Conservation (phyloP, 2,797 vertebrate genomes). For the Rousettus madagascariensis region DNA sequence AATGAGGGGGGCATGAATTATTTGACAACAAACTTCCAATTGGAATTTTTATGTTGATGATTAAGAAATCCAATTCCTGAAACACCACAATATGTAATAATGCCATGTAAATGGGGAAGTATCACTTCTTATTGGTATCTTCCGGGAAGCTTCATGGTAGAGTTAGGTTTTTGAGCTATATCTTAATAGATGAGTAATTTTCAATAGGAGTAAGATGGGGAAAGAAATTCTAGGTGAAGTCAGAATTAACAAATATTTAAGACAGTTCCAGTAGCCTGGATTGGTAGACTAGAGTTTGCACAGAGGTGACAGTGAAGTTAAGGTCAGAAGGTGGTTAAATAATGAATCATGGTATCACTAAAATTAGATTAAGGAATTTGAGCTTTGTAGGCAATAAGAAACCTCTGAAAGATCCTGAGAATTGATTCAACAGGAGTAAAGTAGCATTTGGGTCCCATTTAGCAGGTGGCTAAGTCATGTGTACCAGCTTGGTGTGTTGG, state of each 20-base stretch:
- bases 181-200: background rate
- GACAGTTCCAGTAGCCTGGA: background rate
- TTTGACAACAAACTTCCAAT: background rate
- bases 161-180: background rate
- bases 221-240: background rate
- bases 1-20: background rate
- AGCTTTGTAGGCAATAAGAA: background rate
- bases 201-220: background rate
- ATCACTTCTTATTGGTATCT: background rate
- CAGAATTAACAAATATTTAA: background rate
- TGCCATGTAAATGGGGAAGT: background rate
- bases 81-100: background rate
- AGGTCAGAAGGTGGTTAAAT: background rate
- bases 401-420: background rate
- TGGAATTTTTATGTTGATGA: background rate
- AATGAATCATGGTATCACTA: background rate
- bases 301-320: background rate
- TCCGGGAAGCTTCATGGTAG: background rate
- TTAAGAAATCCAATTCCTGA: background rate
- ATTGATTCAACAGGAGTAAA: background rate
- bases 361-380: background rate
- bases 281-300: background rate
- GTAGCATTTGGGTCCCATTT: fast-evolving
- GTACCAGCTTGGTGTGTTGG: fast-evolving
- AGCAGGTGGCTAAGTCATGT: fast-evolving